A percentile compares a stretch with the other conserved stretches of the same genome.
Conservation (phyloP, 2,888 invertebrate genomes). For the Pristionchus exspectatus region DNA sequence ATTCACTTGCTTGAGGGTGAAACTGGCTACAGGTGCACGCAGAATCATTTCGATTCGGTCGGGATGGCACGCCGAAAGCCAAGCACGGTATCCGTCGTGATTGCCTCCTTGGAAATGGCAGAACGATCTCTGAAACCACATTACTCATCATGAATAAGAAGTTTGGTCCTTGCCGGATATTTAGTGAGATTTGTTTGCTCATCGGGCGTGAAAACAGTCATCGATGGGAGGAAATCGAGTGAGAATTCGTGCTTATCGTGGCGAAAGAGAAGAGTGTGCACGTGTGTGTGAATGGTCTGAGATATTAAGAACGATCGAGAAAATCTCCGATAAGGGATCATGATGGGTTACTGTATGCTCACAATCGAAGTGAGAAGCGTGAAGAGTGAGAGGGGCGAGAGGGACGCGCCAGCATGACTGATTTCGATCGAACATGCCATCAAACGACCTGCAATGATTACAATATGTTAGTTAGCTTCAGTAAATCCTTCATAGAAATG, state of each 20-base stretch:
- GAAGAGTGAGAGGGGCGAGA: conserved; percentile 9
- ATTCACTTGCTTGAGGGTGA: neutral
- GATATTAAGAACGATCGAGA: neutral
- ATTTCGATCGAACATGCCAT: neutral
- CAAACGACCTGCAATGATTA: neutral
- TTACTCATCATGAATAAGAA: neutral
- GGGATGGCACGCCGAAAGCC: neutral
- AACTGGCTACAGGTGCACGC: neutral
- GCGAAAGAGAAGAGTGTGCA: neutral
- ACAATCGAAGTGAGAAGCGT: neutral
- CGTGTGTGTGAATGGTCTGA: neutral
- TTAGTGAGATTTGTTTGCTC: neutral
- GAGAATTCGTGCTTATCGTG: neutral
- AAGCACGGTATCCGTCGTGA: neutral
- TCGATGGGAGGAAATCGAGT: neutral
- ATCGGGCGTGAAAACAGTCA: neutral
- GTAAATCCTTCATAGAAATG: too few species aligned
- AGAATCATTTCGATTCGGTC: neutral
- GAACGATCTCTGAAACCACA: neutral
- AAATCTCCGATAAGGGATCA: neutral
- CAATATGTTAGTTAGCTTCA: too few species aligned
- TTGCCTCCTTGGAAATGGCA: conserved; percentile 4
- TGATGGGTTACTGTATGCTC: neutral
- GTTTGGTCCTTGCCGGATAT: neutral
- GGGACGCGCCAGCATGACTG: neutral